A percentile compares a stretch with the other conserved stretches of the same genome.
These are phyloP conservation scores for Petroica traversi DNA, from an alignment of 2,113 vertebrate species.

Conservation along the genomic window DNA sequence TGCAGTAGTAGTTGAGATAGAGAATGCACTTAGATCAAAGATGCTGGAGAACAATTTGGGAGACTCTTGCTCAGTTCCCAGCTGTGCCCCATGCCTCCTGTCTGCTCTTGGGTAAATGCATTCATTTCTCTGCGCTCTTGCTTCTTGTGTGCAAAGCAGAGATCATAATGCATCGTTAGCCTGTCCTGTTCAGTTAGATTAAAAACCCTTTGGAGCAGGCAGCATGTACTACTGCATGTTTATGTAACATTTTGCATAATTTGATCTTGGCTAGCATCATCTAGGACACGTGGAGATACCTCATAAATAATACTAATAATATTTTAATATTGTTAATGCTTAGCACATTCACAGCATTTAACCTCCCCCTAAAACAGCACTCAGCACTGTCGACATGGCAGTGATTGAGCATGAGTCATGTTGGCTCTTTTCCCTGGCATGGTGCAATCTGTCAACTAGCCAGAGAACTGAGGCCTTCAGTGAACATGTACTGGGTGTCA, in stretches of 20 bases:
- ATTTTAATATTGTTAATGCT: slow-evolving; percentile 51
- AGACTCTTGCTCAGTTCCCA: background rate
- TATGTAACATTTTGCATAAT: slow-evolving; percentile 47
- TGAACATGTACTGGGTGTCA: background rate
- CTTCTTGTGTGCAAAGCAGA: background rate
- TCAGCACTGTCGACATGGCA: background rate
- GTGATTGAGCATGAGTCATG: slow-evolving; percentile 41
- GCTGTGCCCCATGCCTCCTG: background rate
- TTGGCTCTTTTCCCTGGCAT: slow-evolving; percentile 50
- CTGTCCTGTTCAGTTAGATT: slow-evolving; percentile 42
- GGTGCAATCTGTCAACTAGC: slow-evolving; percentile 13
- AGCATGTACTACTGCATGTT: background rate
- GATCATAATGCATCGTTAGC: background rate
- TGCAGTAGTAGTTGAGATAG: background rate
- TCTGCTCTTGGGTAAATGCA: background rate
- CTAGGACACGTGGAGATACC: background rate
- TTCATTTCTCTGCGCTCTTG: background rate
- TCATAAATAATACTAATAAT: slow-evolving; percentile 59
- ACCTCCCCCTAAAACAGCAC: background rate
- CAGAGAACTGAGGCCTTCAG: background rate
- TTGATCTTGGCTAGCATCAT: slow-evolving; percentile 9
- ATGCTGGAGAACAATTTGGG: background rate
- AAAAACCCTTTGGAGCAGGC: background rate
- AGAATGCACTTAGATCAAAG: background rate
- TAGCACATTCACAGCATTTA: slow-evolving; percentile 10